Conservation (phyloP, 2,113 vertebrate species). For the Thermophis baileyi region DNA sequence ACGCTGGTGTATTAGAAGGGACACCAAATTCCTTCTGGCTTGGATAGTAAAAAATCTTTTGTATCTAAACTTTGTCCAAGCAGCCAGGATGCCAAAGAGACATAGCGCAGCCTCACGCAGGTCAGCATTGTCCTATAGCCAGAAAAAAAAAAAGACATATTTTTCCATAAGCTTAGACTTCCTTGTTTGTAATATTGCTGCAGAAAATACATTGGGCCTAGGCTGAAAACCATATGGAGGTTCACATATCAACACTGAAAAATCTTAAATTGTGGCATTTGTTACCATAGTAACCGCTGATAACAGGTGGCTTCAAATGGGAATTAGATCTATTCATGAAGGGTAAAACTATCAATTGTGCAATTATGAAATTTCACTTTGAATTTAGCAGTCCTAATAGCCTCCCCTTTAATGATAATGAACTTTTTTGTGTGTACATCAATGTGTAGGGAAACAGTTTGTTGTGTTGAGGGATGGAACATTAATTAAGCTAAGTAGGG, state of each 20-base stretch:
- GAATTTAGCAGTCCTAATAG: background rate
- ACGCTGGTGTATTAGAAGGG: conserved; percentile 7
- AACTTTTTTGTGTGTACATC: background rate
- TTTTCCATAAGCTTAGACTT: background rate
- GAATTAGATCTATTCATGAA: background rate
- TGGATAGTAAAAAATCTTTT: conserved; percentile 8
- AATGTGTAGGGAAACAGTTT: background rate
- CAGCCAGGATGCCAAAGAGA: conserved; percentile 10
- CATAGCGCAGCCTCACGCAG: background rate
- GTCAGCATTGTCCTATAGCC: background rate
- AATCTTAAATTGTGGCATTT: background rate
- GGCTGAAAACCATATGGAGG: background rate
- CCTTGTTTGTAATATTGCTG: background rate
- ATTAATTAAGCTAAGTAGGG: background rate
- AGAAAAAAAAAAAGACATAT: background rate
- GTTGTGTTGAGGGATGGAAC: background rate
- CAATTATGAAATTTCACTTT: background rate
- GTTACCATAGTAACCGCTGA: background rate
- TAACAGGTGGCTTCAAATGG: background rate
- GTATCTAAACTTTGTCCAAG: background rate
- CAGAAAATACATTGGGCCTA: background rate
- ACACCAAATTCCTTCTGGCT: background rate
- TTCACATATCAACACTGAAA: background rate
- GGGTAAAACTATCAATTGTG: background rate
- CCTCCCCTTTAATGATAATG: background rate